Conservation (phyloP, 2,797 vertebrate genomes). For the Caiman crocodilus region DNA sequence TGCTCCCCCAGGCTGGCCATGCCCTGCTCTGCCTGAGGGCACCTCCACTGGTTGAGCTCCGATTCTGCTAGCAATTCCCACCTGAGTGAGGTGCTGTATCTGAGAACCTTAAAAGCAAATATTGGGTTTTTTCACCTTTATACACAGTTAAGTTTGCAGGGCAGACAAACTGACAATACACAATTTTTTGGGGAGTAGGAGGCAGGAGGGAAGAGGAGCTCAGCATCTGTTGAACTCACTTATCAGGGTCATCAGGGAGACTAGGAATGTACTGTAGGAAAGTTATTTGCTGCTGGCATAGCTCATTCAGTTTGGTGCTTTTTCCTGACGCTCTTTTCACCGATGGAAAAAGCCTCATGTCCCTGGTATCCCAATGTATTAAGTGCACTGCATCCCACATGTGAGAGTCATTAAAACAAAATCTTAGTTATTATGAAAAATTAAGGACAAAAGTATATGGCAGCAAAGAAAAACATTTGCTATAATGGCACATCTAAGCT, state of each 20-base stretch:
- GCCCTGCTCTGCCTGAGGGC: constrained; percentile 87
- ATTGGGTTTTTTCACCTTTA: constrained; percentile 75
- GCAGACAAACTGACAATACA: constrained; percentile 70
- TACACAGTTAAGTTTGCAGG: constrained; percentile 71
- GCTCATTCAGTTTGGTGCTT: constrained; percentile 3
- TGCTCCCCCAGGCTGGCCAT: constrained; percentile 87
- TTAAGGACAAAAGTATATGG: too few relatives aligned
- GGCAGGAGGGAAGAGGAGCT: constrained; percentile 45
- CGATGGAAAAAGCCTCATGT: constrained; percentile 21
- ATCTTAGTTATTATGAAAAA: too few relatives aligned
- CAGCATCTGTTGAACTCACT: constrained; percentile 38
- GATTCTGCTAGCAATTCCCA: constrained; percentile 94
- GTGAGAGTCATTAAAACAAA: constrained; percentile 5
- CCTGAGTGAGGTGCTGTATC: constrained; percentile 96
- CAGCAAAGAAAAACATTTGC: constrained; percentile 47
- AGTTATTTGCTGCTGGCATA: constrained; percentile 32
- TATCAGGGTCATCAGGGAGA: constrained; percentile 43
- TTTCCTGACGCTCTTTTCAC: not conserved
- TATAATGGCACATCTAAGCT: constrained; percentile 25
- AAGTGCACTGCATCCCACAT: constrained; percentile 14
- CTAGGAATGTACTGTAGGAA: constrained; percentile 27
- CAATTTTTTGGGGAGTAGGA: constrained; percentile 36
- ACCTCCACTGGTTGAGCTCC: constrained; percentile 89
- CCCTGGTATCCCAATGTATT: not conserved
- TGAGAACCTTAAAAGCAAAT: constrained; percentile 89